Base-by-base conservation (phyloP, 2,113 vertebrate species). In the Zingel zingel region DNA sequence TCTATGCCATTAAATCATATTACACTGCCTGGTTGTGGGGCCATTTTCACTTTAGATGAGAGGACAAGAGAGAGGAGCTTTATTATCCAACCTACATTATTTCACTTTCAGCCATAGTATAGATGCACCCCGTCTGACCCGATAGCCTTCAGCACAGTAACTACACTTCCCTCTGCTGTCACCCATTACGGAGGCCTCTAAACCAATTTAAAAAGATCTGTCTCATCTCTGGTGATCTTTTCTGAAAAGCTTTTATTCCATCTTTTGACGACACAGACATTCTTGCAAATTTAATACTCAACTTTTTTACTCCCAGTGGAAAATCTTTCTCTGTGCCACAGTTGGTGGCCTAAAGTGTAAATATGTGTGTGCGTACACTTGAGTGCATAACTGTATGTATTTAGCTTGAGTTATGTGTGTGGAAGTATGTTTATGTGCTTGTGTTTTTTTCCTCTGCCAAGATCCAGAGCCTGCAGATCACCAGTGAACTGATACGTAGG, bases 401-500 rank as follows among this genome's bases (percentile, higher is more conserved):
- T 7, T 12, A 33, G 67, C 25, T 79, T 18, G 6, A 76, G 64
- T 54, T 85, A 6, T 74, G 69, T 65, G 57, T 85, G 53, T 43
- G 70, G 58, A 76, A 47, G 47, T 57, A 9, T 33, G 36, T 62
- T 56, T 79, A 59, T 61, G 27, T 57, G 43, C 25, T 1, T 71
- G 33, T 75, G 43, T 73, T 59, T 78, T 53, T 74, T 61, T 51
- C 64, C 54, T 80, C 59, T 83, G 81, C 70, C 73, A 57, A 83
- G 65, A 74, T 70, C 64, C 83, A 72, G 68, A 84, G 76, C 88
- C 85, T 77, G 89, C 77, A 87, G 75, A 82, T 79, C 88, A 89
- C 85, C 80, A 88, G 66, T 87, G 89, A 90, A 89, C 91, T 89
- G 86, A 85, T 86, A 92, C 90, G 75, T 89, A 90, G 89, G 85